Evolutionary conservation across 1,140 invertebrate genomes (phyloP).

Genomic region (Aphaenogaster floridana): DNA sequence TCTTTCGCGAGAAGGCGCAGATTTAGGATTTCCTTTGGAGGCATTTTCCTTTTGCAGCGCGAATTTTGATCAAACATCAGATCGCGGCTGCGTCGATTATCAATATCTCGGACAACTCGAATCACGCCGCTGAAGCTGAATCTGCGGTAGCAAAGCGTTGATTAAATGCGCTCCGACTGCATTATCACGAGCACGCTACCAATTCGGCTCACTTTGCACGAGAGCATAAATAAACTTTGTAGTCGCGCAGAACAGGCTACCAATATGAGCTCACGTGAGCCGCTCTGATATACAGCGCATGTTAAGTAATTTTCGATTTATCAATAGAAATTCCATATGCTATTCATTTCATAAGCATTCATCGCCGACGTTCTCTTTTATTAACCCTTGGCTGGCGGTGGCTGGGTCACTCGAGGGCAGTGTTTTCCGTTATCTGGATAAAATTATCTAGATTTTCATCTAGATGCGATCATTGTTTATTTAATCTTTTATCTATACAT

Average conservation of each 20-base stretch:
- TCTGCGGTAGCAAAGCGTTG: slow-evolving; percentile 12
- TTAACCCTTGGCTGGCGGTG: neutral
- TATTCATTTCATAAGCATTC: too few species aligned
- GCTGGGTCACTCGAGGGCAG: too few species aligned
- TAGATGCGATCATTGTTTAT: too few species aligned
- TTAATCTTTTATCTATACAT: too few species aligned
- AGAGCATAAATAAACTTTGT: slow-evolving; percentile 48
- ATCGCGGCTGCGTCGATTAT: slow-evolving; percentile 6
- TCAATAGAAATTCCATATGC: neutral
- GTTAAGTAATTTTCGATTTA: slow-evolving; percentile 39
- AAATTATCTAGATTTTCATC: too few species aligned
- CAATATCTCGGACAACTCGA: slow-evolving; percentile 8
- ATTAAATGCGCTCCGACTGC: slow-evolving; percentile 43
- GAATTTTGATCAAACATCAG: slow-evolving; percentile 11
- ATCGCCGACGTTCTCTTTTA: neutral
- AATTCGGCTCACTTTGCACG: slow-evolving; percentile 20
- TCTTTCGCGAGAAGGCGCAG: neutral
- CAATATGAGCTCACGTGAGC: slow-evolving; percentile 6
- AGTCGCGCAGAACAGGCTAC: slow-evolving; percentile 22
- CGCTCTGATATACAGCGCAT: neutral
- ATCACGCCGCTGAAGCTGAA: slow-evolving; percentile 1
- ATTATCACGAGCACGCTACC: slow-evolving; percentile 30
- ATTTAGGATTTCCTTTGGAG: neutral
- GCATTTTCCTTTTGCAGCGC: neutral
- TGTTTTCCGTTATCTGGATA: too few species aligned